Conservation (phyloP, 2,113 vertebrate species). For the Gymnorhina tibicen region DNA sequence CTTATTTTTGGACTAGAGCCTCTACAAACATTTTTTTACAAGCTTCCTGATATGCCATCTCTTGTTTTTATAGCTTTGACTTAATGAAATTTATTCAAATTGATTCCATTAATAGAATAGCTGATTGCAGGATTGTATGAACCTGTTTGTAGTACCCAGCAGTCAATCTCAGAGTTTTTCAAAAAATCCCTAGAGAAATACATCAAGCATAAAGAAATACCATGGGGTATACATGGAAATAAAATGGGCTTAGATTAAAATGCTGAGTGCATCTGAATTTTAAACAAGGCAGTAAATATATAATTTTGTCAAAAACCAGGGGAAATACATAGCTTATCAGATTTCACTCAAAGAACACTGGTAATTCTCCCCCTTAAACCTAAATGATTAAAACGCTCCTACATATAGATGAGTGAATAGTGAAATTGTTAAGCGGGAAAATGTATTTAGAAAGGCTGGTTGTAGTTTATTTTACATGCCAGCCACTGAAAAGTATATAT, state of each 20-base stretch:
- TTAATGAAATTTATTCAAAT: constrained; percentile 39
- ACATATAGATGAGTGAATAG: background rate
- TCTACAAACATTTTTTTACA: background rate
- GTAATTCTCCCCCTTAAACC: background rate
- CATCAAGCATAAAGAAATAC: constrained; percentile 20
- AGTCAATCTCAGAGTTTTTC: constrained; percentile 33
- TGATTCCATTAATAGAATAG: constrained; percentile 39
- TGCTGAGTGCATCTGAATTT: background rate
- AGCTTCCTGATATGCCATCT: background rate
- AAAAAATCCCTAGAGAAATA: constrained; percentile 26
- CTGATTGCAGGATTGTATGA: constrained; percentile 48
- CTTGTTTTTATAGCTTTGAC: background rate
- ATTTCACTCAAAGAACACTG: background rate
- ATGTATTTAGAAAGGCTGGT: background rate
- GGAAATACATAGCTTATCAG: background rate
- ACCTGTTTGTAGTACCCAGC: constrained; percentile 35
- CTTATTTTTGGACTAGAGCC: background rate
- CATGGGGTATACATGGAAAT: background rate
- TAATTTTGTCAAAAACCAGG: background rate
- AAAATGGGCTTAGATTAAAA: constrained; percentile 21
- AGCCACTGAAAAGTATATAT: background rate
- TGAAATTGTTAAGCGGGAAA: background rate
- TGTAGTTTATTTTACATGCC: background rate
- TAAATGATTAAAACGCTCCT: background rate
- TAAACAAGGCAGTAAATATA: background rate